Base-by-base conservation (phyloP, 1,140 invertebrate species). In the Tetraneura akinire region DNA sequence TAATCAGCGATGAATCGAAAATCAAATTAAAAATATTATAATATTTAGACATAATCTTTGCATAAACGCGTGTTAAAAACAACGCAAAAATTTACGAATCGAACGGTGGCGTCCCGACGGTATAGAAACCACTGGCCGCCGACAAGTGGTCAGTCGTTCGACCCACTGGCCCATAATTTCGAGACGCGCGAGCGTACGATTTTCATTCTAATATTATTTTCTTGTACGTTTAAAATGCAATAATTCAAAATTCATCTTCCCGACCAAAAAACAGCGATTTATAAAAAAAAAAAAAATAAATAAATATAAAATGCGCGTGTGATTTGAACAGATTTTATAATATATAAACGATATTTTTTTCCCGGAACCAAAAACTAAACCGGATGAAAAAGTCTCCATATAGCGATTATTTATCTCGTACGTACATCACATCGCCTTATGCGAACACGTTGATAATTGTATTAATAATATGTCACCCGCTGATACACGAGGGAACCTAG, bases 111-210 rank as follows among this genome's bases (percentile, higher is more conserved):
- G 64, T n/a, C 64, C 13, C 32, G 60, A 57, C 53, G 57, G 4
- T 37, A 78, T 78, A 78, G 74, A 78, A 62, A 78, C 74, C 74
- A 78, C 55, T 78, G 74, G 37, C 21, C 9, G 32, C 16, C 37
- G n/a, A n/a, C n/a, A n/a, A 23, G 9, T 57, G 74, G 74, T 78
- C 74, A 78, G 55, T 42, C 37, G 74, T 62, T 78, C 74, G 74
- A 78, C 74, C 74, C 74, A 78, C 74, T 78, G 74, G 74, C 74
- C 74, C 74, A 78, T 57, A 78, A 78, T 55, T 23, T 45, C 55
- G 4, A 47, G 74, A 78, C 32, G 37, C n/a, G 3, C n/a, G 16
- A 49, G 74, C 23, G 8, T 60, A 78, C 8, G 14, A 78, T 62
- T 45, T 42, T 62, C 47, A 47, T 60, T 32, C 10, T n/a, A n/a